These are phyloP conservation scores for Gasterosteus aculeatus DNA, from an alignment of 2,113 vertebrate genomes.

Conservation along the genomic window DNA sequence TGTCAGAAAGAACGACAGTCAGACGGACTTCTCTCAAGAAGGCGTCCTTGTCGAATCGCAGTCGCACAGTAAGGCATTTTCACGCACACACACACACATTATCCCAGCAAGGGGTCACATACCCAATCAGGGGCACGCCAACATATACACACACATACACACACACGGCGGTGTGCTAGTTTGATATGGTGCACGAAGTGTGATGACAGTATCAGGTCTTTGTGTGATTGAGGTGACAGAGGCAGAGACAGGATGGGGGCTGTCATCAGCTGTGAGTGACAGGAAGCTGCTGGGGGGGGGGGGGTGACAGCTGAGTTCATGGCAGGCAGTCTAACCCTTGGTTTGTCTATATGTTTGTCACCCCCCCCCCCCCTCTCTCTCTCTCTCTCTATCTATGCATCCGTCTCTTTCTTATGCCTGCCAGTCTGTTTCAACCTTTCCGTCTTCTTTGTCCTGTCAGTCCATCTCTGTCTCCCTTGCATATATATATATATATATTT, in stretches of 20 bases:
- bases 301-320: slow-evolving; percentile 59
- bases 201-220: slow-evolving; percentile 76
- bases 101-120: slow-evolving; percentile 62
- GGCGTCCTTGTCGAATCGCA: slow-evolving; percentile 59
- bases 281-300: slow-evolving; percentile 42
- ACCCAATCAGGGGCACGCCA: slow-evolving; percentile 64
- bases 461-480: slow-evolving; percentile 28
- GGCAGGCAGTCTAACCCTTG: slow-evolving; percentile 54
- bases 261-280: slow-evolving; percentile 75
- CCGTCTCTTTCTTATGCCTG: slow-evolving; percentile 47
- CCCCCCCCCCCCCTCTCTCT: slow-evolving; percentile 19
- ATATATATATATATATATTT: too few relatives aligned
- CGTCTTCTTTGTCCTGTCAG: slow-evolving; percentile 47
- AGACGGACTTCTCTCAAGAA: slow-evolving; percentile 55
- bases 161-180: slow-evolving; percentile 48
- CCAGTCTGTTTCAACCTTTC: slow-evolving; percentile 53
- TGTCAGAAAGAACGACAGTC: slow-evolving; percentile 62
- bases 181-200: slow-evolving; percentile 61
- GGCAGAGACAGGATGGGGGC: slow-evolving; percentile 69
- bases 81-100: slow-evolving; percentile 35
- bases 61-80: slow-evolving; percentile 47
- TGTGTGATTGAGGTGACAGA: slow-evolving; percentile 75
- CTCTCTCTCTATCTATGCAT: slow-evolving; percentile 32
- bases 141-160: slow-evolving; percentile 42
- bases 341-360: slow-evolving; percentile 52